Conservation (phyloP, 2,113 vertebrate genomes). For the Trogon surrucura region DNA sequence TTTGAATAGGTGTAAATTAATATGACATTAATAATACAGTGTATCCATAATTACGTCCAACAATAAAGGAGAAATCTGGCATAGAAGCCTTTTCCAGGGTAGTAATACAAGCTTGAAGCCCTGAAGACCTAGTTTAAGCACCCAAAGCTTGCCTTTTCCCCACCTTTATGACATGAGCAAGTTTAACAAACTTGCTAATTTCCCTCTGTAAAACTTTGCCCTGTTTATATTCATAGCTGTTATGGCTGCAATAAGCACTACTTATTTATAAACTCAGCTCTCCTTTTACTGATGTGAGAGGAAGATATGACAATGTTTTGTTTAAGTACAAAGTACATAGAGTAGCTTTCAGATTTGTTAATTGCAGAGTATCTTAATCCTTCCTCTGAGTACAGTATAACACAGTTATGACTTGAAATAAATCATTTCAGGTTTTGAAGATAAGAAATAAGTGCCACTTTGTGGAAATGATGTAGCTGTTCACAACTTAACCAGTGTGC, state of each 20-base stretch:
- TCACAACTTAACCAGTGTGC: neutral
- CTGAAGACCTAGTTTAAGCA: neutral
- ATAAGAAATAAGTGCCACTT: neutral
- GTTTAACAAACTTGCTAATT: neutral
- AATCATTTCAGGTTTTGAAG: neutral
- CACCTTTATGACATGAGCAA: neutral
- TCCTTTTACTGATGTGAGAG: neutral
- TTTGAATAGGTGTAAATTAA: neutral
- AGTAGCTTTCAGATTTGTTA: neutral
- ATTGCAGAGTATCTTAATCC: neutral
- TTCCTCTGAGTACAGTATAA: neutral
- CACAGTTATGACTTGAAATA: neutral
- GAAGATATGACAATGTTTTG: neutral
- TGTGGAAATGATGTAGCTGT: neutral
- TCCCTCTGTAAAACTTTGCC: neutral
- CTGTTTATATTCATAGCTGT: neutral
- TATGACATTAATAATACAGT: neutral
- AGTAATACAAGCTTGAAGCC: neutral
- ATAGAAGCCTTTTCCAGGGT: neutral
- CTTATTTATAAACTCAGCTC: neutral
- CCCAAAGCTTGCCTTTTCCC: neutral
- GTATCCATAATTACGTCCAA: neutral
- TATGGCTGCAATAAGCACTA: neutral
- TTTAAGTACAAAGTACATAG: neutral
- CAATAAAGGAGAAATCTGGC: neutral